phyloP scores from a whole-genome alignment of 2,113 vertebrate species.

The Embiotoca jacksoni region DNA sequence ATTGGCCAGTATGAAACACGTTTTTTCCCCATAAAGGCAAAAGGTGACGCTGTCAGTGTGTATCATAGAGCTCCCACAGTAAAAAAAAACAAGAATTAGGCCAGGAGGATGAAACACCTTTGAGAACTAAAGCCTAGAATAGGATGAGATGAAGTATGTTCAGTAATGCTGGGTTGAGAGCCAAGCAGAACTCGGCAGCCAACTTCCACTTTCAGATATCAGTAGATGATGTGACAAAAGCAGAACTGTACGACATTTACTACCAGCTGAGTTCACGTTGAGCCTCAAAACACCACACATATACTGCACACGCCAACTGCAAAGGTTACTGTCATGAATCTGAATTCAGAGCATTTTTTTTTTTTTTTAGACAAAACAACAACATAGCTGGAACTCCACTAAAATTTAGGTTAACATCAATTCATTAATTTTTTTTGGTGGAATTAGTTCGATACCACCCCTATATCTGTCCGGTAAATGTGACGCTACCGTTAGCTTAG shows the following conservation, averaged over 20 bases:
- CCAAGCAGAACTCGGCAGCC: not conserved
- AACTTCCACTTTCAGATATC: not conserved
- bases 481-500: not conserved
- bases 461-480: not conserved
- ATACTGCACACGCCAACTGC: not conserved
- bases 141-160: not conserved
- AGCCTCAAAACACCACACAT: not conserved
- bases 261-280: not conserved
- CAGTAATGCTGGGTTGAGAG: not conserved
- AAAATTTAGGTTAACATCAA: too few relatives aligned
- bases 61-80: not conserved
- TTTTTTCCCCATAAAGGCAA: too few relatives aligned
- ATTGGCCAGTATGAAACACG: too few relatives aligned
- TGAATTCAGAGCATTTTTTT: not conserved
- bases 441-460: not conserved
- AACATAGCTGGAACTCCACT: not conserved
- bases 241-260: not conserved
- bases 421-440: too few relatives aligned
- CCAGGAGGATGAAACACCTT: not conserved
- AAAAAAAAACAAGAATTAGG: not conserved
- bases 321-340: not conserved
- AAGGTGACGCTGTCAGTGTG: not conserved
- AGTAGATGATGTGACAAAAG: not conserved
- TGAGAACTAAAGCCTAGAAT: not conserved
- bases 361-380: not conserved